Evolutionary conservation across 2,113 vertebrate species (phyloP), one percentile per base, ranked within the genome.

Genomic region (Peromyscus leucopus): DNA sequence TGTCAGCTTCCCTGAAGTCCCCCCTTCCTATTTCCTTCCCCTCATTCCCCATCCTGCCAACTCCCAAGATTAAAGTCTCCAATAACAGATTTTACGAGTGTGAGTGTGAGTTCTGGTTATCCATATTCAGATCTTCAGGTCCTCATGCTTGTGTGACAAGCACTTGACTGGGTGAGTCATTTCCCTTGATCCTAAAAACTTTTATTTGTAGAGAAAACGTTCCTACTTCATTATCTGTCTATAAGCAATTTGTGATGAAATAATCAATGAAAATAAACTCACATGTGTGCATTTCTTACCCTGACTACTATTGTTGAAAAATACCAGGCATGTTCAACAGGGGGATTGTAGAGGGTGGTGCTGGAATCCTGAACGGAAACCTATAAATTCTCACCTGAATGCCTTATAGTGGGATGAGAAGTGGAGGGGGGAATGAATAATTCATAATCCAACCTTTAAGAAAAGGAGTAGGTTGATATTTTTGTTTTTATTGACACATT

Each of bases 371-470:
- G 10, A 36, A 31, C 17, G 10, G 10, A 21, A 36, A 21, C 28
- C 4, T 16, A 55, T 36, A 80, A 7, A 80, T 80, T 55, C 16
- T 17, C 33, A 19, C 48, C 3, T 55, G 7, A 63, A 42, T 61
- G 22, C 1, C 24, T 61, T 63, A 59, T 22, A 42, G 21, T 26
- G 36, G 0, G 13, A 42, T 28, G 7, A 42, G 7, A 61, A 61
- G 13, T 26, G 13, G 3, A 16, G 24, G 3, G n/a, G 6, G 39
- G 7, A 5, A 1, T 0, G 16, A 84, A 61, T 1, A 26, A 42
- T 22, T 16, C n/a, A 8, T 9, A n/a, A 7, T 22, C 22, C 59
- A 39, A 39, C 12, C 22, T 61, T 61, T 13, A 26, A 61, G n/a
- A 7, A 75, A 75, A 42, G 10, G 7, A 42, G 2, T 83, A 13